Conservation (phyloP, 2,888 invertebrate genomes). For the Lydus trimaculatus region DNA sequence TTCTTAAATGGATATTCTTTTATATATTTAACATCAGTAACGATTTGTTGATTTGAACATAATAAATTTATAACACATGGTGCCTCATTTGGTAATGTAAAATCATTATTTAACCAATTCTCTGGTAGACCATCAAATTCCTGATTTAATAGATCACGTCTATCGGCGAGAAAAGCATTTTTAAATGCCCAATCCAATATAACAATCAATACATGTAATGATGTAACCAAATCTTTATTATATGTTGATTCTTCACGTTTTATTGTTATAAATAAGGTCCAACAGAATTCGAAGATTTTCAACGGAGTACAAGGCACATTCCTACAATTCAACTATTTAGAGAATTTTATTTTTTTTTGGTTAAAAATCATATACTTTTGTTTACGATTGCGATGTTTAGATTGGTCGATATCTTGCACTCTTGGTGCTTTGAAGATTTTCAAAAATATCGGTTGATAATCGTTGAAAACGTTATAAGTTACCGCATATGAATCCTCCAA, state of each 20-base stretch:
- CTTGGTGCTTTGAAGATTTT: constrained; percentile 81
- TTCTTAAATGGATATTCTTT: constrained; percentile 88
- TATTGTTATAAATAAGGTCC: constrained; percentile 91
- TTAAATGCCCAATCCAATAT: constrained; percentile 90
- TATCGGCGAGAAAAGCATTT: constrained; percentile 82
- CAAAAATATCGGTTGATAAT: constrained; percentile 87
- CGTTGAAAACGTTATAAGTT: constrained; percentile 91
- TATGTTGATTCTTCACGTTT: constrained; percentile 87
- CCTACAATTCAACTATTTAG: constrained; percentile 59
- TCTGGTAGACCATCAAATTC: constrained; percentile 82
- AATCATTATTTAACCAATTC: constrained; percentile 69
- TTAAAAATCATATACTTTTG: constrained; percentile 61
- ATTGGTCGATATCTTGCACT: constrained; percentile 61
- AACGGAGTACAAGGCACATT: constrained; percentile 79
- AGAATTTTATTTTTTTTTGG: neutral
- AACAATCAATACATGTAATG: constrained; percentile 89
- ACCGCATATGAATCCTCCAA: constrained; percentile 92
- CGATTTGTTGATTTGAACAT: constrained; percentile 57
- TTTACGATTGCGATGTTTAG: constrained; percentile 67
- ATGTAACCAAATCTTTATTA: constrained; percentile 92
- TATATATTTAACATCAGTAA: constrained; percentile 89
- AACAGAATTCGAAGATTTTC: constrained; percentile 91
- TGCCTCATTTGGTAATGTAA: constrained; percentile 68
- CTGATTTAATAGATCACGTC: constrained; percentile 86
- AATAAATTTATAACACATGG: constrained; percentile 75